These are phyloP conservation scores for Morinoia aosen DNA, from an alignment of 2,888 invertebrate species.

Conservation along the genomic window DNA sequence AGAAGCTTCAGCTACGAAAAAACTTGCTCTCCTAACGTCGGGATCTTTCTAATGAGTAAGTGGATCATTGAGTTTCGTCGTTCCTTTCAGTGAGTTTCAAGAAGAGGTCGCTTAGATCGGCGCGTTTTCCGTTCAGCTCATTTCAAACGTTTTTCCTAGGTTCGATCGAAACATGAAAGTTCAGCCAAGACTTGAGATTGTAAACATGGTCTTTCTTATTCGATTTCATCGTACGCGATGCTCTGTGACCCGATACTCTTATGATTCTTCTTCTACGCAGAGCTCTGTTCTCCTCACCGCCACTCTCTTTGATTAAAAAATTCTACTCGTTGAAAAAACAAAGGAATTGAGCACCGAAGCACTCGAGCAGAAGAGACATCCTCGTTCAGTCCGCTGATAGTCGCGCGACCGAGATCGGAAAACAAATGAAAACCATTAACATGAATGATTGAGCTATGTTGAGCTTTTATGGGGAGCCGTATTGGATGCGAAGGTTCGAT, in stretches of 20 bases:
- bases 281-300: not conserved
- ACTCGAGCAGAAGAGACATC: not conserved
- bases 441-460: not conserved
- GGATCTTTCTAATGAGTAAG: not conserved
- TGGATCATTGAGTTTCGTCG: not conserved
- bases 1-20: not conserved
- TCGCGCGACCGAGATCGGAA: not conserved
- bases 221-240: not conserved
- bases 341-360: not conserved
- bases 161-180: not conserved
- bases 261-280: not conserved
- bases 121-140: not conserved
- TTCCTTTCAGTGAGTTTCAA: not conserved
- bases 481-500: not conserved
- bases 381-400: not conserved
- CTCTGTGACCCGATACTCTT: not conserved
- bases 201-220: not conserved
- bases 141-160: not conserved
- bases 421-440: not conserved
- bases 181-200: not conserved
- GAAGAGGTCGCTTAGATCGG: not conserved
- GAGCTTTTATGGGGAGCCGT: not conserved
- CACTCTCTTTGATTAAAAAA: conserved; percentile 17
- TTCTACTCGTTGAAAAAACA: not conserved
- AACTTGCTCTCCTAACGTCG: not conserved